Evolutionary conservation across 2,888 invertebrate species (phyloP), one percentile per base, ranked within the genome.

Genomic region (Rhagonycha lutea): DNA sequence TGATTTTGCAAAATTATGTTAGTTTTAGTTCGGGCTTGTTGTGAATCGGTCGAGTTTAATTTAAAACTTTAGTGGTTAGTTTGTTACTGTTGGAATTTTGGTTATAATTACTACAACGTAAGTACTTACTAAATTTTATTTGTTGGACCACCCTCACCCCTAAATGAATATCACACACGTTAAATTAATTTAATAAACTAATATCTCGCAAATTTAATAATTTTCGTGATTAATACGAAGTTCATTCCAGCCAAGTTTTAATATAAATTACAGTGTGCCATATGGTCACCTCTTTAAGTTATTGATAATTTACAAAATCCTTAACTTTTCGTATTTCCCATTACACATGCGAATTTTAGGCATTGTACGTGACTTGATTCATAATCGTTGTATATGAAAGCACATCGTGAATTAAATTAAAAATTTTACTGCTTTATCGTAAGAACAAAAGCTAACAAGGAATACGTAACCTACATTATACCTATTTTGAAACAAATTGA

Each of bases 281-380:
- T 47, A 47, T 47, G 47, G 47, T 47, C 47, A 47, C 47, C 47
- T 47, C 47, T 47, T 47, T n/a, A 47, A 47, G 47, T 47, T 47
- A 47, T 47, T 47, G 47, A 47, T 47, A 47, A 47, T 47, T 47
- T 47, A 47, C 47, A 47, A 47, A 47, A 47, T 47, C 47, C 47
- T 47, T 12, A 47, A 47, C n/a, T 47, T n/a, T 47, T 47, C 47
- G n/a, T 47, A 47, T 47, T 47, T 47, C 47, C 47, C 47, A n/a
- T 47, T 47, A 47, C 47, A 70, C 68, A 69, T 68, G 73, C 26
- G 70, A 70, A 70, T 73, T 70, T 67, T 68, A 69, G 18, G 29
- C 18, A 14, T 8, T 7, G 67, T 67, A 60, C 70, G 73, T 73
- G 73, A 70, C 76, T 68, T 62, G 62, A 10, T 62, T 62, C 11